Base-by-base conservation (phyloP, 2,113 vertebrate species). In the Solenodon paradoxus region DNA sequence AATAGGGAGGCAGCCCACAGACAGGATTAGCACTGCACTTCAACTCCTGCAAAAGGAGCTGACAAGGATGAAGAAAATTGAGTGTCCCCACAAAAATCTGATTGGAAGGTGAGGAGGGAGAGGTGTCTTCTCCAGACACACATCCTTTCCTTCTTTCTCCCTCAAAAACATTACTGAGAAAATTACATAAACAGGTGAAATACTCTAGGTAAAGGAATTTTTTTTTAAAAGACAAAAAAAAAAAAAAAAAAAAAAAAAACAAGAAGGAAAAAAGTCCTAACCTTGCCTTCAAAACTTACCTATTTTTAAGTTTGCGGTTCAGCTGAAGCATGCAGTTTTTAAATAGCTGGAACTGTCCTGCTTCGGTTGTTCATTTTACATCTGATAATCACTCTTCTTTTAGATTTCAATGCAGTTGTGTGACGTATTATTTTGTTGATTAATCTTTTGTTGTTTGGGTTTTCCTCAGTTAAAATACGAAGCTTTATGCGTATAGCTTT, bases 1-100 rank as follows among this genome's bases (percentile, higher is more conserved):
- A 97, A 97, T 97, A 95, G 95, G 94, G 97, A 97, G 96, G 94
- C 97, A 90, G 97, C 96, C 96, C 75, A 90, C 97, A 85, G 93
- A 88, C 69, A 75, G 95, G 96, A 81, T 69, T 90, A 97, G 93
- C 75, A 64, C 92, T 95, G 83, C 92, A 81, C 68, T 94, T 96
- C 96, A 96, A 80, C 91, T 89, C 83, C 80, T 64, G 80, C 92
- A 94, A 94, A 94, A 95, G 94, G 90, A 79, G 3, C 88, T 96
- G 94, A 96, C 26, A 51, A 49, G n/a, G 59, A 79, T 94, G 95
- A 57, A 85, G 92, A 96, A 96, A 97, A 96, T 82, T 6, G n/a
- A 95, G 89, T 77, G 96, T 66, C 16, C 38, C 80, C 90, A 49
- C 59, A 92, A 87, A 28, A 63, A 30, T 63, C 84, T 68, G 89